phyloP scores from a whole-genome alignment of 2,113 vertebrate species.

The Maccullochella peelii region DNA sequence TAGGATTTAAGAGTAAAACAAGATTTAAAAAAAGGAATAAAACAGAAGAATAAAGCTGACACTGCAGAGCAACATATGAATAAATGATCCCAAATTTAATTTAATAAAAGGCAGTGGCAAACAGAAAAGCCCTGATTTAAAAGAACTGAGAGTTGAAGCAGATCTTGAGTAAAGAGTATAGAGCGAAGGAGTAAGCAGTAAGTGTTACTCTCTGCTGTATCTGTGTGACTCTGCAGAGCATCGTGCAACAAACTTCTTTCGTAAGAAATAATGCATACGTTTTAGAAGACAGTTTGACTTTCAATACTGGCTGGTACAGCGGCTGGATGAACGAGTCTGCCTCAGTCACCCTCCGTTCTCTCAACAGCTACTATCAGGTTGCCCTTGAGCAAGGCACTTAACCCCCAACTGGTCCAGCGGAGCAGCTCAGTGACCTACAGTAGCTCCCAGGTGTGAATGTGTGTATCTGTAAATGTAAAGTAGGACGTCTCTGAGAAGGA shows the following conservation, averaged over 20 bases:
- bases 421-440: not conserved
- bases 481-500: not conserved
- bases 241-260: not conserved
- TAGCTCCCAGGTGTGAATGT: slow-evolving; percentile 1
- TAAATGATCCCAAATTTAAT: not conserved
- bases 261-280: not conserved
- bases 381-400: not conserved
- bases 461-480: not conserved
- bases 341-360: not conserved
- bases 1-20: too few relatives aligned
- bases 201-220: not conserved
- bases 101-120: not conserved
- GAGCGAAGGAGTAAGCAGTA: not conserved
- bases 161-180: not conserved
- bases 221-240: not conserved
- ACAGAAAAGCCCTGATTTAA: too few relatives aligned
- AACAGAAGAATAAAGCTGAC: not conserved
- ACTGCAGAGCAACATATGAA: not conserved
- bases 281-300: not conserved
- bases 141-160: too few relatives aligned
- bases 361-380: not conserved
- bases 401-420: too few relatives aligned
- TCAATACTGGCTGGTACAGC: not conserved
- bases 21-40: not conserved
- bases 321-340: not conserved